Conservation (phyloP, 1,140 invertebrate species). For the Orchesella cincta region DNA sequence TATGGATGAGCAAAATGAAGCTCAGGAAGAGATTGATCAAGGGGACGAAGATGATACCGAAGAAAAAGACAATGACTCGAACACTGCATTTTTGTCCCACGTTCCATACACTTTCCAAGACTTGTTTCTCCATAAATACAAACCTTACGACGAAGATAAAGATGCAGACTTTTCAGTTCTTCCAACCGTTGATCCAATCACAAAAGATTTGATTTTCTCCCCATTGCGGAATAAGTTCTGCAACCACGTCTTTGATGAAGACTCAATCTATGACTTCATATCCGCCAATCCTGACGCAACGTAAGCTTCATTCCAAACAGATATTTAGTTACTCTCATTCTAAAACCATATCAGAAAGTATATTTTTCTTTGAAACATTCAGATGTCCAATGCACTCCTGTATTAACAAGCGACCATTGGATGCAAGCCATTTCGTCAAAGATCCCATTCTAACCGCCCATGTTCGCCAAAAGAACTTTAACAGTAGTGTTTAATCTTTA, state of each 20-base stretch:
- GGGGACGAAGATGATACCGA: neutral
- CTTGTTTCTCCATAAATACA: neutral
- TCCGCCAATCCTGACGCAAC: conserved; percentile 10
- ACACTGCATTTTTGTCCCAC: neutral
- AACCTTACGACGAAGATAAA: conserved; percentile 32
- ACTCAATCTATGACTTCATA: conserved; percentile 37
- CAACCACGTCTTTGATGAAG: conserved; percentile 44
- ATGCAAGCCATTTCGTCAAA: conserved; percentile 31
- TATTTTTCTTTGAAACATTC: no score
- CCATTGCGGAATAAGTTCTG: conserved; percentile 42
- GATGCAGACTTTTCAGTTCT: conserved; percentile 39
- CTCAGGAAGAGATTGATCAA: neutral
- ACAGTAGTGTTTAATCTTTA: neutral
- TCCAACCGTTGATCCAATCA: conserved; percentile 41
- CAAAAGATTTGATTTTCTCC: conserved; percentile 34
- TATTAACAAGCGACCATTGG: conserved; percentile 26
- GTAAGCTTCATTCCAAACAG: conserved; percentile 34
- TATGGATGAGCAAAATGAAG: neutral
- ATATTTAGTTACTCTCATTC: no score
- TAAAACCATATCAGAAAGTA: no score
- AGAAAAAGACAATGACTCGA: neutral
- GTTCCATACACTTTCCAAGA: neutral
- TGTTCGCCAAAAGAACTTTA: conserved; percentile 25
- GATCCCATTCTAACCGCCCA: conserved; percentile 34
- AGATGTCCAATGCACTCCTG: conserved; percentile 45